A percentile compares a stretch with the other conserved stretches of the same genome.
Evolutionary conservation across 1,140 invertebrate genomes (phyloP).

Genomic region (Pogonomyrmex californicus): DNA sequence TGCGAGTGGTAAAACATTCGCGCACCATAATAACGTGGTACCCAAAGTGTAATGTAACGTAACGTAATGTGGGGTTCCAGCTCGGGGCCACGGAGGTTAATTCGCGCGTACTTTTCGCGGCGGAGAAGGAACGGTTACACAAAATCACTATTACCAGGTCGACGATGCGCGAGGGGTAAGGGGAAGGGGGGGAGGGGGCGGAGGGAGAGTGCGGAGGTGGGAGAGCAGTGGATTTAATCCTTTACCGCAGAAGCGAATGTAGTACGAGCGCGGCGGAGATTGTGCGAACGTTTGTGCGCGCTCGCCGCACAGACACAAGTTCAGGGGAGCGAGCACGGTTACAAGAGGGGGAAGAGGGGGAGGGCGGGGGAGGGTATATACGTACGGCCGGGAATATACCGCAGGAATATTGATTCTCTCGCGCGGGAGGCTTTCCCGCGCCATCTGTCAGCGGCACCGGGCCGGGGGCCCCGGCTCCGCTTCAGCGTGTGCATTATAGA

Average conservation of each 20-base stretch:
- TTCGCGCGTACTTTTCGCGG: slow-evolving; percentile 59
- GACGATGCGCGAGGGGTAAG: background rate
- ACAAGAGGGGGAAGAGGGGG: background rate
- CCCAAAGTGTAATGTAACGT: slow-evolving; percentile 31
- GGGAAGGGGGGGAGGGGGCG: background rate
- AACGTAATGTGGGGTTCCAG: slow-evolving; percentile 31
- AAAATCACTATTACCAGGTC: slow-evolving; percentile 59
- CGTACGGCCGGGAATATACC: slow-evolving; percentile 40
- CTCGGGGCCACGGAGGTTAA: slow-evolving; percentile 45
- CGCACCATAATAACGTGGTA: slow-evolving; percentile 3
- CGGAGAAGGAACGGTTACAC: slow-evolving; percentile 55
- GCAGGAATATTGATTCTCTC: slow-evolving; percentile 70
- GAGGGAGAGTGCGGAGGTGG: background rate
- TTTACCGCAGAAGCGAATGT: slow-evolving; percentile 54
- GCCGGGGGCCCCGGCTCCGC: background rate
- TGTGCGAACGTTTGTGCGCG: slow-evolving; percentile 42
- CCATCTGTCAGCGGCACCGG: slow-evolving; percentile 66
- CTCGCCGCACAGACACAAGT: background rate
- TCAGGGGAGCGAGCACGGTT: slow-evolving; percentile 16
- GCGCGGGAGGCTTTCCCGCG: slow-evolving; percentile 59
- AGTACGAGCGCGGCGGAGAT: slow-evolving; percentile 52
- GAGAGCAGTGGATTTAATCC: slow-evolving; percentile 45
- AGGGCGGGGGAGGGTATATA: background rate
- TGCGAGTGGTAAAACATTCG: slow-evolving; percentile 10
- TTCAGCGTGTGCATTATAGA: slow-evolving; percentile 48